Conservation (phyloP, 2,888 invertebrate species). For the Azorinus chamasolen region DNA sequence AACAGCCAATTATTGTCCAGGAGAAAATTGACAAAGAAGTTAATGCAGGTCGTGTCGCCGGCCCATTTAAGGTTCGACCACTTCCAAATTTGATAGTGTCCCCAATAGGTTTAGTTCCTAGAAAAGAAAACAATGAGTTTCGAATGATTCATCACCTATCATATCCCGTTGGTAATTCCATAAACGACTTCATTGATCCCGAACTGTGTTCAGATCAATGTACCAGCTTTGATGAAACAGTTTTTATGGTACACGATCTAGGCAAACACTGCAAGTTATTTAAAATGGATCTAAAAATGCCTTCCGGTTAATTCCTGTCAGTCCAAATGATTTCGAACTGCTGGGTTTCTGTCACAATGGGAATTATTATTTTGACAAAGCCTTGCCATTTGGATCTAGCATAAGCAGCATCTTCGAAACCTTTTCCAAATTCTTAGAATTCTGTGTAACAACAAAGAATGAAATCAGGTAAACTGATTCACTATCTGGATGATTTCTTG, state of each 20-base stretch:
- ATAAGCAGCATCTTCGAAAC: conserved; percentile 31
- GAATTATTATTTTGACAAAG: conserved; percentile 13
- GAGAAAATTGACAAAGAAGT: conserved; percentile 16
- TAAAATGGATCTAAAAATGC: conserved; percentile 23
- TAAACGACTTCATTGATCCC: conserved; percentile 9
- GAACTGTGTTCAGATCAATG: conserved; percentile 5
- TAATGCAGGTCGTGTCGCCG: neutral
- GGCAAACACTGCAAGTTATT: conserved; percentile 11
- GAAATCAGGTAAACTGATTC: conserved; percentile 10
- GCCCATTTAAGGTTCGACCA: conserved; percentile 9
- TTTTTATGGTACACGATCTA: conserved; percentile 4
- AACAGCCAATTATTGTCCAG: neutral
- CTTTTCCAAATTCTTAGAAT: conserved; percentile 13
- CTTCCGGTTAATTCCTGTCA: conserved; percentile 14
- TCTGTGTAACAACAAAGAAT: conserved; percentile 25
- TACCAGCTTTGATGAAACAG: conserved; percentile 17
- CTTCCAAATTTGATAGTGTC: conserved; percentile 14
- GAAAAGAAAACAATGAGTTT: neutral
- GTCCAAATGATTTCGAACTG: conserved; percentile 23
- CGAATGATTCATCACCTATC: conserved; percentile 5
- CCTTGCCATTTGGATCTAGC: conserved; percentile 28
- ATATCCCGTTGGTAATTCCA: neutral
- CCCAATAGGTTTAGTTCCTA: conserved; percentile 20
- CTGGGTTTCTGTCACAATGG: conserved; percentile 12
- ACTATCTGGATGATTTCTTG: conserved; percentile 45